phyloP scores from a whole-genome alignment of 1,140 invertebrate genomes.

The Caenorhabditis elegans region WBcel235 BX284602.5:11216001-11216500 shows the following conservation, averaged over 20 bases:
- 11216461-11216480: background rate
- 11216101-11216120: background rate
- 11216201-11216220: conserved; percentile 20
- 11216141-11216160: conserved; percentile 24
- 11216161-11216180: background rate
- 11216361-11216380: background rate
- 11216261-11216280: background rate
- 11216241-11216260: background rate
- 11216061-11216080: background rate
- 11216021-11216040: background rate
- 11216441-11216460: background rate
- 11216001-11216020: background rate
- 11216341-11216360: background rate
- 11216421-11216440: background rate
- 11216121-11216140: background rate
- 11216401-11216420: background rate
- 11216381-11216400: conserved; percentile 8
- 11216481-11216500: background rate
- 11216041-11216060: background rate
- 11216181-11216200: background rate
- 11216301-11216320: background rate
- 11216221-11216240: background rate
- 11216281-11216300: background rate
- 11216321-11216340: background rate
- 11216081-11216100: background rate